Evolutionary conservation across 2,888 invertebrate species (phyloP).

Genomic region (Coecobrya sp.): DNA sequence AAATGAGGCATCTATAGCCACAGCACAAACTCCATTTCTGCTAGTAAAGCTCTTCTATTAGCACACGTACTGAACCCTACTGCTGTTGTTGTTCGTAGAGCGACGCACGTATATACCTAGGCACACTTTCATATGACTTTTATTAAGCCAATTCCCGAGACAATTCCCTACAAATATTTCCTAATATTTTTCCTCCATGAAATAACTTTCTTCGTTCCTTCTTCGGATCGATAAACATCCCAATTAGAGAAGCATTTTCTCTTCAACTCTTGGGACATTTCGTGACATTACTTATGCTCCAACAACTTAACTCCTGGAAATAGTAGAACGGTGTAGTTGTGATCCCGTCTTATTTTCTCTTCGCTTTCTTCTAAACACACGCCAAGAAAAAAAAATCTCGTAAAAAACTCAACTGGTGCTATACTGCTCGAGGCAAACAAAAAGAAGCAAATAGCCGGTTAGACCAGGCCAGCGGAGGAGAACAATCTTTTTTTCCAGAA

Average conservation of each 20-base stretch:
- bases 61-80: constrained; percentile 31
- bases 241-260: constrained; percentile 80
- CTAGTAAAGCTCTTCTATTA: constrained; percentile 28
- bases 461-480: background rate
- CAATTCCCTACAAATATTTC: constrained; percentile 80
- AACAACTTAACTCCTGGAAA: constrained; percentile 74
- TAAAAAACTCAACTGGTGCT: constrained; percentile 76
- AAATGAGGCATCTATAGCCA: constrained; percentile 53
- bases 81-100: background rate
- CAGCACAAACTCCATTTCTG: constrained; percentile 9
- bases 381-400: constrained; percentile 8
- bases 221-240: constrained; percentile 80
- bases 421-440: constrained; percentile 61
- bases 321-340: constrained; percentile 26
- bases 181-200: constrained; percentile 79
- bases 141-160: constrained; percentile 80
- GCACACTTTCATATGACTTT: constrained; percentile 69
- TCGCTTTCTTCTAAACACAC: constrained; percentile 41
- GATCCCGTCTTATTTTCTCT: constrained; percentile 61
- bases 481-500: background rate
- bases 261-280: constrained; percentile 77
- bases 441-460: background rate
- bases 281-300: constrained; percentile 78
- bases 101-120: background rate
- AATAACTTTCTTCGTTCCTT: constrained; percentile 69